A percentile compares a stretch with the other conserved stretches of the same genome.
Conservation (phyloP, 2,797 vertebrate species). For the Rousettus madagascariensis region DNA sequence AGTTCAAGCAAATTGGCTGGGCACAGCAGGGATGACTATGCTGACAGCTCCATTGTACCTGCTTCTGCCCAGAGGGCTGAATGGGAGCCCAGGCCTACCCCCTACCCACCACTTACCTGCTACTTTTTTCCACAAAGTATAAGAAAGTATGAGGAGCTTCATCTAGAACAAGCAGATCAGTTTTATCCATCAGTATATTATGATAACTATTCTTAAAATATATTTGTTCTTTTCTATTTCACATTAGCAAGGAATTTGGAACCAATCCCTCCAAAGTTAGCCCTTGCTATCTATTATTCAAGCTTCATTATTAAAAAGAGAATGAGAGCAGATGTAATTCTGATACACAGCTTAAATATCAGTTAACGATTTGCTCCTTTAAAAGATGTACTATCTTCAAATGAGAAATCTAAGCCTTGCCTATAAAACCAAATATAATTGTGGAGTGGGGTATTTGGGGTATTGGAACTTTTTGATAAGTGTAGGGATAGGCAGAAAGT, state of each 20-base stretch:
- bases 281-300: neutral
- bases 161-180: neutral
- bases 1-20: conserved; percentile 2
- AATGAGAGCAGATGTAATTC: neutral
- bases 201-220: neutral
- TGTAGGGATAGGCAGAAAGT: neutral
- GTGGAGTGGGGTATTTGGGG: neutral
- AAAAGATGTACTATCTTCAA: neutral
- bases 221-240: neutral
- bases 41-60: conserved; percentile 21
- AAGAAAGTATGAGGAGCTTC: neutral
- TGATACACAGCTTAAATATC: neutral
- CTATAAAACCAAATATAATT: neutral
- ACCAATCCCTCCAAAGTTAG: neutral
- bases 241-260: conserved; percentile 5
- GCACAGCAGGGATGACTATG: neutral
- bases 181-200: neutral
- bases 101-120: neutral
- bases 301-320: neutral
- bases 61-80: neutral
- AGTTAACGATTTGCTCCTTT: neutral
- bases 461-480: neutral
- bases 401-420: neutral
- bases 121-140: neutral
- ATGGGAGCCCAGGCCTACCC: neutral